Percentiles rank a stretch among this genome's conserved stretches.
Conservation (phyloP, 2,888 invertebrate species). For the Strigamia transsilvanica region DNA sequence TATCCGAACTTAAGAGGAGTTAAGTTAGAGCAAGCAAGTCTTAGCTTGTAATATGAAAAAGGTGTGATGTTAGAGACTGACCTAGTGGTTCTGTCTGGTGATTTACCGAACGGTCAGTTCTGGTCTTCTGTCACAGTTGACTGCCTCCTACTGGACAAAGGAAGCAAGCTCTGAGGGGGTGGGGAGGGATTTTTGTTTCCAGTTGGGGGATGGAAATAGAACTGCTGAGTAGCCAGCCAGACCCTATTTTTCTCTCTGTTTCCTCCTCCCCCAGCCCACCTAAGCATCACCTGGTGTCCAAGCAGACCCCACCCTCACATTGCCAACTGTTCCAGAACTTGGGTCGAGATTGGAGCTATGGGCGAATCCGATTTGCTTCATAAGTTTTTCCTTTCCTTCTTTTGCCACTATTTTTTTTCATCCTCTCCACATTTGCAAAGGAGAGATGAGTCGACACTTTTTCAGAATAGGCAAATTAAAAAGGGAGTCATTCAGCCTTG, state of each 20-base stretch:
- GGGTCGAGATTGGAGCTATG: conserved; percentile 50
- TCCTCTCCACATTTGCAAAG: neutral
- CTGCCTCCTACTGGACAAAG: conserved; percentile 52
- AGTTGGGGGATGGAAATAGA: conserved; percentile 41
- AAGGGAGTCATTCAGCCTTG: neutral
- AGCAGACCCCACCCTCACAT: conserved; percentile 35
- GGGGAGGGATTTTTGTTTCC: neutral
- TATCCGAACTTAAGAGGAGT: neutral
- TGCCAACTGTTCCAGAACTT: conserved; percentile 49
- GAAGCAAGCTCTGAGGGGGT: conserved; percentile 31
- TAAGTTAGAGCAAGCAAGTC: neutral
- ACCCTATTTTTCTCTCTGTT: conserved; percentile 20
- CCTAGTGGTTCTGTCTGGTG: conserved; percentile 23
- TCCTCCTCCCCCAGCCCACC: conserved; percentile 25
- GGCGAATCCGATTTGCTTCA: conserved; percentile 40
- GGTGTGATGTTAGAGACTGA: conserved; percentile 23
- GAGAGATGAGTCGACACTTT: conserved; percentile 52
- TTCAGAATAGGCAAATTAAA: conserved; percentile 19
- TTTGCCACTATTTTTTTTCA: neutral
- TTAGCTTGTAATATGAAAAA: neutral
- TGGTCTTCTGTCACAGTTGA: conserved; percentile 52
- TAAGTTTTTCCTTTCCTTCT: conserved; percentile 48
- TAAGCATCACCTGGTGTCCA: conserved; percentile 51
- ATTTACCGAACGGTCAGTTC: conserved; percentile 52
- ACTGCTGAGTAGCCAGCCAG: conserved; percentile 53